Percentiles rank a stretch among this genome's conserved stretches.
Evolutionary conservation across 2,113 vertebrate genomes (phyloP).

Genomic region (Pseudopipra pipra): DNA sequence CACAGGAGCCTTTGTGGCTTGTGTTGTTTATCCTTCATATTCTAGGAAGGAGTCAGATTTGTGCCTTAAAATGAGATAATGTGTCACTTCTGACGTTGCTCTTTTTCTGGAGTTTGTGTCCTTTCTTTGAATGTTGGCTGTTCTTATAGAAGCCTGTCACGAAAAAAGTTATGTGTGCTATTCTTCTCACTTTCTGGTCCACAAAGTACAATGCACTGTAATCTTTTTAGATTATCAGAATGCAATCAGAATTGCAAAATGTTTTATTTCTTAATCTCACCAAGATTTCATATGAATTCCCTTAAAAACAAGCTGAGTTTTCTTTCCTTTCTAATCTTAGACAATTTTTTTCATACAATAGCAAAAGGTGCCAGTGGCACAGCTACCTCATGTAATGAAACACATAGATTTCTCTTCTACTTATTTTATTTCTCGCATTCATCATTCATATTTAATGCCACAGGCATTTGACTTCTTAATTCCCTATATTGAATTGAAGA

Average conservation of each 20-base stretch:
- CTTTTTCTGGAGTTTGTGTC: neutral
- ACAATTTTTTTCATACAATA: neutral
- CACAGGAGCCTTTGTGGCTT: slow-evolving; percentile 51
- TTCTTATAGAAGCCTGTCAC: neutral
- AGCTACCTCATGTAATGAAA: slow-evolving; percentile 33
- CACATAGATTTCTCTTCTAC: slow-evolving; percentile 57
- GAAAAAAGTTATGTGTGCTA: neutral
- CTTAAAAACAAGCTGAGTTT: neutral
- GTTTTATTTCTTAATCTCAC: neutral
- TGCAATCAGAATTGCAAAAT: neutral
- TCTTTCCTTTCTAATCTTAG: neutral
- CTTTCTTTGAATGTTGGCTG: neutral
- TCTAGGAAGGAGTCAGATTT: neutral
- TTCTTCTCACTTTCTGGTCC: neutral
- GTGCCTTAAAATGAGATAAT: slow-evolving; percentile 7
- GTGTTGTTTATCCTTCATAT: slow-evolving; percentile 15
- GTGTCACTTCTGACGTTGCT: slow-evolving; percentile 15
- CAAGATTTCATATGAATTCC: neutral
- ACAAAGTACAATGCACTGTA: neutral
- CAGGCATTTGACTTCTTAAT: slow-evolving; percentile 66
- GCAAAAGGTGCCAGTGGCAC: slow-evolving; percentile 33
- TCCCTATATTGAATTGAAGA: slow-evolving; percentile 51
- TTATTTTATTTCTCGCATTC: slow-evolving; percentile 62
- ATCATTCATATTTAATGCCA: slow-evolving; percentile 68
- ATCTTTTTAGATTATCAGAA: neutral